These are phyloP conservation scores for Drosophila oshimai DNA, from an alignment of 1,140 invertebrate genomes.

Conservation along the genomic window DNA sequence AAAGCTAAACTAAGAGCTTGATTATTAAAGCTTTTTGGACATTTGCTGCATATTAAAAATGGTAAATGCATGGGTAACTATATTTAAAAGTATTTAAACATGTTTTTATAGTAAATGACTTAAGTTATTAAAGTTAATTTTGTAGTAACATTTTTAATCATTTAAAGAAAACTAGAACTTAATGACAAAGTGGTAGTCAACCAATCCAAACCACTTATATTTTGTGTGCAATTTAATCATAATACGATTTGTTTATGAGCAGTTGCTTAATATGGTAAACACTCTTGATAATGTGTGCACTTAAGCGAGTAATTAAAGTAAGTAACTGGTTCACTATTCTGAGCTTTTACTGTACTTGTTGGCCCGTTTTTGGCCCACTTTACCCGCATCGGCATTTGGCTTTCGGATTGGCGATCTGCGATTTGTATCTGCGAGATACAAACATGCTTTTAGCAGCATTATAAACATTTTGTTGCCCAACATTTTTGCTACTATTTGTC, in stretches of 20 bases:
- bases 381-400: conserved; percentile 15
- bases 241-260: not conserved
- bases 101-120: too few relatives aligned
- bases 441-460: conserved; percentile 80
- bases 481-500: conserved; percentile 81
- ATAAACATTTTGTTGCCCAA: conserved; percentile 78
- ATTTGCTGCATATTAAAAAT: too few relatives aligned
- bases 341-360: not conserved
- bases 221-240: too few relatives aligned
- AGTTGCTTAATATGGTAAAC: not conserved
- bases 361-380: conserved; percentile 49
- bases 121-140: too few relatives aligned
- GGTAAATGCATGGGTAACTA: too few relatives aligned
- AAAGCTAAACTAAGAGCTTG: too few relatives aligned
- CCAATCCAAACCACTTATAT: too few relatives aligned
- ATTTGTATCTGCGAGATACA: conserved; percentile 72
- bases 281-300: not conserved
- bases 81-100: too few relatives aligned
- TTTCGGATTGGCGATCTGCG: conserved; percentile 46
- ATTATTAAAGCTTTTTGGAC: too few relatives aligned
- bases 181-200: too few relatives aligned
- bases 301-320: not conserved
- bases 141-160: too few relatives aligned
- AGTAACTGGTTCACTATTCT: not conserved
- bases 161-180: too few relatives aligned